Evolutionary conservation across 2,888 invertebrate species (phyloP).

Genomic region (Eupithecia pulchellata): DNA sequence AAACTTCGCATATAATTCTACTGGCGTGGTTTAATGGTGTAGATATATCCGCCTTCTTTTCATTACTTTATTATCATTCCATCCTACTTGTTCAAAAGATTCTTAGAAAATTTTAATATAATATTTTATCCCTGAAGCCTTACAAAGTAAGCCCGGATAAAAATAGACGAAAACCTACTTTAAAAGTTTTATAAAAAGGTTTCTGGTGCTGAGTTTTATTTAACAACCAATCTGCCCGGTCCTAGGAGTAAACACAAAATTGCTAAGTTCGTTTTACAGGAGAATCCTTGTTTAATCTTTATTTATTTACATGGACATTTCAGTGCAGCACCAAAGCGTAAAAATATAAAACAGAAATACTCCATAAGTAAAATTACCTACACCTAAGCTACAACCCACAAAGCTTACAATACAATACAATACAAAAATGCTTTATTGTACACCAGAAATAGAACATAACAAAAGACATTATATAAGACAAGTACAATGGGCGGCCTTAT

Average conservation of each 20-base stretch:
- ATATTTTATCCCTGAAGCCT: background rate
- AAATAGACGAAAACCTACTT: background rate
- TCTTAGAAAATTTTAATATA: background rate
- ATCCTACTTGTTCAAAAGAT: slow-evolving; percentile 3
- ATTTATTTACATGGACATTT: too few relatives aligned
- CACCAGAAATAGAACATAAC: too few relatives aligned
- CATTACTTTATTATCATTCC: slow-evolving; percentile 2
- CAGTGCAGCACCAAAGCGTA: too few relatives aligned
- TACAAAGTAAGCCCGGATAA: background rate
- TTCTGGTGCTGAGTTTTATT: background rate
- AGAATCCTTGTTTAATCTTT: background rate
- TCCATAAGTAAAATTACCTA: too few relatives aligned
- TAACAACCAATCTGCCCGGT: background rate
- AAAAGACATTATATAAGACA: too few relatives aligned
- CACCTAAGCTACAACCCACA: too few relatives aligned
- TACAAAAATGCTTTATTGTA: too few relatives aligned
- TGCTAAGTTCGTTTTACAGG: background rate
- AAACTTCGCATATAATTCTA: background rate
- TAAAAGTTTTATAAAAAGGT: background rate
- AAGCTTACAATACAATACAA: too few relatives aligned
- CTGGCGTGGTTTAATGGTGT: background rate
- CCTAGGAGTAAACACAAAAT: background rate
- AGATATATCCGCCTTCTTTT: background rate
- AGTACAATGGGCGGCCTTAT: too few relatives aligned
- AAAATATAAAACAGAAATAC: too few relatives aligned